Evolutionary conservation across 2,888 invertebrate genomes (phyloP).

Genomic region (Cryptus armator): DNA sequence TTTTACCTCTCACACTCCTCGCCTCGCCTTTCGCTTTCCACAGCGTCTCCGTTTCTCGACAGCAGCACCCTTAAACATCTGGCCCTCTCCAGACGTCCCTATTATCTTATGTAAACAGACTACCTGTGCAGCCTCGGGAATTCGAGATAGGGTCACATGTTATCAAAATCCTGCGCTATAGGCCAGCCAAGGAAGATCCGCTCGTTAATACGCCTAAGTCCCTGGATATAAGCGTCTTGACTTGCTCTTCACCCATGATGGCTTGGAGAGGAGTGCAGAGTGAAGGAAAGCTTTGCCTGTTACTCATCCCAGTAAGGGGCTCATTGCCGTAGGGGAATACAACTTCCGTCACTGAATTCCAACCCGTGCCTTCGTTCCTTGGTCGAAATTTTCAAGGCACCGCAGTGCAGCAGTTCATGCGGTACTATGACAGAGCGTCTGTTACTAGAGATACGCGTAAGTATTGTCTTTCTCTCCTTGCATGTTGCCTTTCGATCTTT

Average conservation of each 20-base stretch:
- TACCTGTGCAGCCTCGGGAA: slow-evolving; percentile 79
- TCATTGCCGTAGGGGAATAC: slow-evolving; percentile 44
- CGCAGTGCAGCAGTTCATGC: slow-evolving; percentile 66
- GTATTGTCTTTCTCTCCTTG: slow-evolving; percentile 23
- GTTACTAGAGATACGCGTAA: slow-evolving; percentile 26
- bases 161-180: slow-evolving; percentile 81
- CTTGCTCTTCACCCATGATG: slow-evolving; percentile 37
- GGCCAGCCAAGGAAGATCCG: slow-evolving; percentile 53
- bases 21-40: slow-evolving; percentile 15
- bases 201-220: slow-evolving; percentile 67
- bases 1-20: slow-evolving; percentile 40
- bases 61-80: slow-evolving; percentile 10
- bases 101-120: slow-evolving; percentile 84
- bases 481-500: slow-evolving; percentile 29
- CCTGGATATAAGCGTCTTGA: slow-evolving; percentile 60
- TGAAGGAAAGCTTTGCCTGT: slow-evolving; percentile 25
- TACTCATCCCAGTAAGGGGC: slow-evolving; percentile 10
- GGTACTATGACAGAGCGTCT: slow-evolving; percentile 30
- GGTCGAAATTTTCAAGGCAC: slow-evolving; percentile 54
- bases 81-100: slow-evolving; percentile 71
- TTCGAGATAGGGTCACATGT: slow-evolving; percentile 83
- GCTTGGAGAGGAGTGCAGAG: slow-evolving; percentile 28
- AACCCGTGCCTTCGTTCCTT: slow-evolving; percentile 23
- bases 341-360: slow-evolving; percentile 32
- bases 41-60: slow-evolving; percentile 6